phyloP scores from a whole-genome alignment of 2,797 vertebrate genomes.

The Esox masquinongy region DNA sequence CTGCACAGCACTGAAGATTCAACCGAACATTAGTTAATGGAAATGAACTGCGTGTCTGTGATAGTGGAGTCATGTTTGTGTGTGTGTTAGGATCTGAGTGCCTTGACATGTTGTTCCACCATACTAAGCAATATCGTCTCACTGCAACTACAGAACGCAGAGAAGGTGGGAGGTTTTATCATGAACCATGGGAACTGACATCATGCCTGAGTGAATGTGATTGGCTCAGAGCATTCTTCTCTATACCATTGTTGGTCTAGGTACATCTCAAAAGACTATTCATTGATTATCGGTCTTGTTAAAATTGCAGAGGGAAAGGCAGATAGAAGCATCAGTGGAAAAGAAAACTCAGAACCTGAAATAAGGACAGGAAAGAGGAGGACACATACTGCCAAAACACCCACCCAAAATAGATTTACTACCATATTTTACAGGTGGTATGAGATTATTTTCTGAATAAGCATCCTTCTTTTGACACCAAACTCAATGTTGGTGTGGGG shows the following conservation, averaged over 20 bases:
- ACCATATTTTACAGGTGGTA: too few species aligned
- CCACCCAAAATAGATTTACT: too few species aligned
- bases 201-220: background rate
- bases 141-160: background rate
- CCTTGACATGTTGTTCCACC: background rate
- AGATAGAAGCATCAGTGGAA: background rate
- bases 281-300: background rate
- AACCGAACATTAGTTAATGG: constrained; percentile 53
- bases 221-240: background rate
- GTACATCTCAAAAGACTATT: background rate
- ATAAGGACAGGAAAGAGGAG: too few species aligned
- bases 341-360: background rate
- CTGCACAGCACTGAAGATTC: constrained; percentile 58
- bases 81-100: background rate
- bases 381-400: too few species aligned
- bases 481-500: too few species aligned
- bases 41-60: background rate
- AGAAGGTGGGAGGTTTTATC: background rate
- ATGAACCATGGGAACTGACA: background rate
- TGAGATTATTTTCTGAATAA: too few species aligned
- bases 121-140: background rate
- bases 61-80: background rate
- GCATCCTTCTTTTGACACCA: too few species aligned
- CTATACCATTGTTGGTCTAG: background rate
- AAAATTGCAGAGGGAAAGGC: background rate